Conservation (phyloP, 2,113 vertebrate genomes). For the Rhipidura dahli region DNA sequence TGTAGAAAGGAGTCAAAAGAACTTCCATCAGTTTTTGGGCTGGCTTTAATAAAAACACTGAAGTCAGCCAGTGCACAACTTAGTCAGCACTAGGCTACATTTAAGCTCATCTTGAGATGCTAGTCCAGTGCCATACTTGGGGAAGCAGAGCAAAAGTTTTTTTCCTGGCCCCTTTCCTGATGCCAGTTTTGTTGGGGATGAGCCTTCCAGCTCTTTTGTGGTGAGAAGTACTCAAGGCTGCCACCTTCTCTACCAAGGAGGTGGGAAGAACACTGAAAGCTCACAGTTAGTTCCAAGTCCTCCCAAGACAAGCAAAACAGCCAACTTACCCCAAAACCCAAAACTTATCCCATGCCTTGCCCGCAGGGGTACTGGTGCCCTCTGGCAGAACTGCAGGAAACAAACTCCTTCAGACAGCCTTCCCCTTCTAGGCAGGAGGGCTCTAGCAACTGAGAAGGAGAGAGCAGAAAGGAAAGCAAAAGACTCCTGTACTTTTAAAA, state of each 20-base stretch:
- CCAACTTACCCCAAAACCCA: background rate
- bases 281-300: background rate
- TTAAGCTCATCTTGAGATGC: background rate
- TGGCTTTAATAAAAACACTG: background rate
- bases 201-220: background rate
- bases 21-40: background rate
- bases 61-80: background rate
- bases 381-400: background rate
- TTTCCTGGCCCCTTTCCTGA: background rate
- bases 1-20: background rate
- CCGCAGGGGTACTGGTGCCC: background rate
- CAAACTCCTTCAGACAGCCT: background rate
- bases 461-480: background rate
- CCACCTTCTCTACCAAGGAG: background rate
- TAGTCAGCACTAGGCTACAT: background rate
- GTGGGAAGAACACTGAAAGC: background rate
- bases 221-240: background rate
- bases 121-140: background rate
- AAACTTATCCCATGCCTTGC: background rate
- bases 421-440: background rate
- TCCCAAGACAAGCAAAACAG: background rate
- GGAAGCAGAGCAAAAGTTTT: background rate
- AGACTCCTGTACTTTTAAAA: background rate
- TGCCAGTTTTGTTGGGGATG: background rate
- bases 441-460: background rate